Evolutionary conservation across 2,797 vertebrate species (phyloP), one percentile per base, ranked within the genome.

Genomic region (Fistularia tabacaria): DNA sequence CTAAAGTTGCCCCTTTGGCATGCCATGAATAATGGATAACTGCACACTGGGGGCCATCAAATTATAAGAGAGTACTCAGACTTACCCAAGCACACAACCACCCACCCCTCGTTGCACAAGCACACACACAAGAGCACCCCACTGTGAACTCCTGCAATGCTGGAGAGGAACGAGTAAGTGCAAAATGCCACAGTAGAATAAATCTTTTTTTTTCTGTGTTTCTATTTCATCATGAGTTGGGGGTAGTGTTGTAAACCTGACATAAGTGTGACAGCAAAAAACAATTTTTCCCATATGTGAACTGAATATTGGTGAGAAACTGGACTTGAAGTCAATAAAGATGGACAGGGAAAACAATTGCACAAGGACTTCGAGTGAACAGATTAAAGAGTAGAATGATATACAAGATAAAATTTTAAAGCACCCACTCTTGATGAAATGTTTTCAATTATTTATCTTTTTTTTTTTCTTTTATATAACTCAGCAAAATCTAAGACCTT

Each of bases 141-240:
- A 51, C 75, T 43, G 46, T 64, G 70, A 82, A 61, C 69, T 65
- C 61, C 63, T 10, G 46, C 81, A 69, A 76, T 63, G 69, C 70
- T 70, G 74, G 64, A 75, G 78, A 66, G 60, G 63, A 68, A 75
- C 61, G 57, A 59, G 69, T 46, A 54, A 74, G 71, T 69, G 77
- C 67, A 73, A 87, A 87, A 88, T 86, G 80, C 66, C 81, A 87
- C 59, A 74, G 72, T 74, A 88, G 76, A 89, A 89, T 88, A 87
- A 89, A 87, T 25, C 25, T 25, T 25, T 90, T 64, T 69, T 59
- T 69, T 71, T 81, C 64, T 74, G 65, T 52, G 70, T 49, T 51
- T 82, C 79, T 79, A 79, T 83, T 87, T 84, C 74, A 77, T 81
- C 66, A 38, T n/a, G 49, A 62, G 64, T 58, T 73, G 49, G 56